Evolutionary conservation across 2,888 invertebrate genomes (phyloP), one percentile per base, ranked within the genome.

Genomic region (Leptothorax acervorum): DNA sequence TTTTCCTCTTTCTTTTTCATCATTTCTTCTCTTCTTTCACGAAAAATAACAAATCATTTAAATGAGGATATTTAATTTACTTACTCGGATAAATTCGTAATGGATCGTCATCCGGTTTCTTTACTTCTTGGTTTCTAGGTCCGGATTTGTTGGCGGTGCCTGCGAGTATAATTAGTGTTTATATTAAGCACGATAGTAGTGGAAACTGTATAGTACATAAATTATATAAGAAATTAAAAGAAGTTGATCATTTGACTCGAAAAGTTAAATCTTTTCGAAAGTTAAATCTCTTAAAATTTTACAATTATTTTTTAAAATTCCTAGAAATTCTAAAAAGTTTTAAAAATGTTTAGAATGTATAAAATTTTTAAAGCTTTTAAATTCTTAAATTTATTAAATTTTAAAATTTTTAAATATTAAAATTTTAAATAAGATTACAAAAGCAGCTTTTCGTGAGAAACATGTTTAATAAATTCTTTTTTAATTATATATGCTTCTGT

Each of bases 21-120:
- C 3, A 23, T 66, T 8, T 45, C 28, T 65, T 8, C 3, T n/a
- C 3, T 63, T 39, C 2, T 62, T 42, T 39, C 1, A n/a, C 6
- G 5, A 42, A 65, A 65, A 65, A 35, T 35, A 65, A 83, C 88
- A 82, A 68, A 68, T 55, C 66, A 84, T 84, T 70, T 45, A 76
- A 35, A 83, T 85, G 9, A 8, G 9, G 15, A 48, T 85, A 87
- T 74, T 86, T 73, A 74, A 86, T 85, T 81, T 86, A 90, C 94
- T 93, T 88, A 94, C 94, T 93, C 57, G 94, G 92, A 90, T 94
- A 94, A 92, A 93, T 87, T 57, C 89, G 90, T 85, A 92, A 88
- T 39, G 92, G 82, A 86, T 92, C 90, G 45, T 85, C 88, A 23
- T 85, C 85, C 3, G 83, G 51, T 45, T 83, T 60, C 42, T 78